Evolutionary conservation across 1,140 invertebrate genomes (phyloP).

Genomic region (Agrilus planipennis): DNA sequence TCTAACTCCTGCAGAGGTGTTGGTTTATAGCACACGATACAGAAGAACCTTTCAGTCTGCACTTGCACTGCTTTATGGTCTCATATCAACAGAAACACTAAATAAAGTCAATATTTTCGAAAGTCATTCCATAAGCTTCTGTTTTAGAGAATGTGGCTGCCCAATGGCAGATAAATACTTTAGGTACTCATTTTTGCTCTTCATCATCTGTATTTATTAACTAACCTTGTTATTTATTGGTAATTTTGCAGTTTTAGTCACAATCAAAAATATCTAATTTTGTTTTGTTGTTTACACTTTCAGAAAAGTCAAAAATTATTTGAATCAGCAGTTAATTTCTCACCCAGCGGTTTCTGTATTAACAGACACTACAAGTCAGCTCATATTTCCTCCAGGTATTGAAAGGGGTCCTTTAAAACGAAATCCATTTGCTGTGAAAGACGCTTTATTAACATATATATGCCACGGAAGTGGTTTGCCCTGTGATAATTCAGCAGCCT

Average conservation of each 20-base stretch:
- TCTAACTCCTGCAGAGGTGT: constrained; percentile 46
- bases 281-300: not conserved
- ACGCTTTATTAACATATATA: constrained; percentile 68
- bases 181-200: constrained; percentile 20
- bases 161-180: constrained; percentile 52
- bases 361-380: constrained; percentile 22
- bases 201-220: constrained; percentile 1
- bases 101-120: constrained; percentile 47
- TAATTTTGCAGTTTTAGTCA: not conserved
- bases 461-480: constrained; percentile 73
- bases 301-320: constrained; percentile 24
- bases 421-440: constrained; percentile 57
- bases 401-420: constrained; percentile 18
- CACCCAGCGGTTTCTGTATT: constrained; percentile 50
- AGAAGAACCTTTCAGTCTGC: constrained; percentile 82
- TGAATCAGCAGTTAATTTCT: constrained; percentile 38
- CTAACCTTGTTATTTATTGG: constrained; percentile 4
- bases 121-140: constrained; percentile 73
- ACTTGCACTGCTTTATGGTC: constrained; percentile 64
- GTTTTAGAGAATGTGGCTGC: constrained; percentile 72
- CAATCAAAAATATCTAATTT: not conserved
- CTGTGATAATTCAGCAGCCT: constrained; percentile 38
- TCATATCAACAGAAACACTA: constrained; percentile 46
- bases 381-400: constrained; percentile 24
- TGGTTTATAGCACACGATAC: constrained; percentile 71